Evolutionary conservation across 1,140 invertebrate genomes (phyloP), one percentile per base, ranked within the genome.

Genomic region (Sarcophaga bullata): DNA sequence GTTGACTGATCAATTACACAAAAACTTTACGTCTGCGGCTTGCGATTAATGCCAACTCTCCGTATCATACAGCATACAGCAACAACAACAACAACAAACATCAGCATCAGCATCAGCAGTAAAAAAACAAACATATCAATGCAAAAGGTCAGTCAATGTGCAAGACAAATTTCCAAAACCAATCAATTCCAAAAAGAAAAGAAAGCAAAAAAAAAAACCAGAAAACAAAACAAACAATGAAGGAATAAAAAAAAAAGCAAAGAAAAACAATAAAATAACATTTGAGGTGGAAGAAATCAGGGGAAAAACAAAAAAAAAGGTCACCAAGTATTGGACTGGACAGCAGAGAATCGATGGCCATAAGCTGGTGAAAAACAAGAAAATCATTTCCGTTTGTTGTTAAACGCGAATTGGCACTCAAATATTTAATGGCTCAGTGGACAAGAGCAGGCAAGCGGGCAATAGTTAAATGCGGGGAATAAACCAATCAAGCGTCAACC

Each of bases 391-490:
- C 8, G 46, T 76, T 76, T 49, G 17, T 68, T 47, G 73, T 47
- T 48, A 75, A 75, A 80, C 80, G 80, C 80, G 80, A 80, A 80
- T 46, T 58, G 52, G 52, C 80, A 80, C 80, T 80, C 80, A 80
- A 68, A 80, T 62, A 80, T 80, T 80, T 62, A 80, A 58, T 80
- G 80, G 17, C 15, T 80, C 17, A 68, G n/a, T 80, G 80, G 13
- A 62, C 25, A 17, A 19, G 47, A 15, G 62, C 17, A 46, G 48
- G 75, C 75, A 50, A 17, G n/a, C 17, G 47, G 46, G 17, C 73
- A n/a, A 19, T 25, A 37, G 25, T 37, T 37, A 37, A n/a, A 76
- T 49, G 13, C 73, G 48, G 37, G 62, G 54, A 15, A 15, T 19
- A 17, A 68, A 52, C 48, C 75, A 25, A 25, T 19, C 75, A 52